Evolutionary conservation across 2,888 invertebrate species (phyloP).

Genomic region (Sipha maydis): DNA sequence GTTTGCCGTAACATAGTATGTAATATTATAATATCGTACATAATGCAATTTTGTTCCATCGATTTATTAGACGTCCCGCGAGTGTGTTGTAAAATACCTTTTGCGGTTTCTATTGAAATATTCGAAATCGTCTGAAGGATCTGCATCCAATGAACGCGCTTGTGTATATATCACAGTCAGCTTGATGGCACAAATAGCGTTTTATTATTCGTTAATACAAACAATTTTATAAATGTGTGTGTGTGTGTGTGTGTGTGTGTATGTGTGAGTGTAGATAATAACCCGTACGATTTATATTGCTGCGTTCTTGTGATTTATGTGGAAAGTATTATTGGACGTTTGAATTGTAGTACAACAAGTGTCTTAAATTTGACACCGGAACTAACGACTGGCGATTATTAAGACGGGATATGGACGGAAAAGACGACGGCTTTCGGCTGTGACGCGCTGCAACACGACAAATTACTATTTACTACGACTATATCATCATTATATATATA

Average conservation of each 20-base stretch:
- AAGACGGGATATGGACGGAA: neutral
- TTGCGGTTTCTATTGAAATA: neutral
- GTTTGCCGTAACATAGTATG: too few relatives aligned
- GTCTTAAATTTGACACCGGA: slow-evolving; percentile 16
- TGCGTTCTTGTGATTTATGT: neutral
- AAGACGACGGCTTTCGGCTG: neutral
- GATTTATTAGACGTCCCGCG: neutral
- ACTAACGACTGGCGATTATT: neutral
- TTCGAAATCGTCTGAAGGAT: neutral
- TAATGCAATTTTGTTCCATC: neutral
- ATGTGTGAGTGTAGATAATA: neutral
- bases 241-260: neutral
- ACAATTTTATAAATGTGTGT: too few relatives aligned
- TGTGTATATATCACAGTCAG: too few relatives aligned
- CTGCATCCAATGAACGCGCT: neutral
- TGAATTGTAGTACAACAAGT: neutral
- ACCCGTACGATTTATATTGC: neutral
- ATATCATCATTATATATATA: too few relatives aligned
- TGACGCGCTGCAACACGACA: neutral
- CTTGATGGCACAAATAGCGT: neutral
- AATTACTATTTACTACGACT: neutral
- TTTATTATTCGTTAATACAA: too few relatives aligned
- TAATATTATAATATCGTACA: too few relatives aligned
- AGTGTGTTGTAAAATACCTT: neutral
- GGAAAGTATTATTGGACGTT: neutral